A percentile compares a stretch with the other conserved stretches of the same genome.
phyloP scores from a whole-genome alignment of 2,113 vertebrate species.

The Neodon shergylaensis region DNA sequence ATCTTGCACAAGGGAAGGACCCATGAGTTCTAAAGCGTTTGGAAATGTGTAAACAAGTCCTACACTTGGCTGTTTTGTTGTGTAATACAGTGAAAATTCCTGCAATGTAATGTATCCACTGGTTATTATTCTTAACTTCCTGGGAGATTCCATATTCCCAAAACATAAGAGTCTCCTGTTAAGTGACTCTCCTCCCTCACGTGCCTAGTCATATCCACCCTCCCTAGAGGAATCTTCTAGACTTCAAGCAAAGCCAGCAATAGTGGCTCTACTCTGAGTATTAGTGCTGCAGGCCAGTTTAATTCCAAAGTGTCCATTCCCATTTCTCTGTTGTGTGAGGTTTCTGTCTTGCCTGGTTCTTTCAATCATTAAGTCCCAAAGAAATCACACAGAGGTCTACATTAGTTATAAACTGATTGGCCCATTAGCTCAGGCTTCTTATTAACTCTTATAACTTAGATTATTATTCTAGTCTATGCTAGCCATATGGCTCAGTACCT shows the following conservation, averaged over 20 bases:
- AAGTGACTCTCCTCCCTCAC: neutral
- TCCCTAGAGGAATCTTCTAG: neutral
- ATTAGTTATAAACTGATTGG: too few species aligned
- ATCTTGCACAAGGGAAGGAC: too few species aligned
- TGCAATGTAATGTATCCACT: neutral
- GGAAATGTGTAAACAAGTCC: neutral
- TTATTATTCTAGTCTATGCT: too few species aligned
- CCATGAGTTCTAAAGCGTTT: neutral
- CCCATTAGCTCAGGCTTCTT: too few species aligned
- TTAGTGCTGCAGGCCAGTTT: neutral
- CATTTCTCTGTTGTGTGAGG: neutral
- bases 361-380: too few species aligned
- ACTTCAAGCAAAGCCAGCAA: rapidly evolving
- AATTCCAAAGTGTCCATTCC: rapidly evolving
- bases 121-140: neutral
- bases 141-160: neutral
- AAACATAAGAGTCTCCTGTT: rapidly evolving
- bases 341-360: too few species aligned
- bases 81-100: neutral
- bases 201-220: rapidly evolving
- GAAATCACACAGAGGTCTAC: too few species aligned
- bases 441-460: too few species aligned
- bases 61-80: neutral
- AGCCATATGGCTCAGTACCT: too few species aligned
- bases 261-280: rapidly evolving